phyloP scores from a whole-genome alignment of 1,140 invertebrate genomes.

The Hirudo medicinalis region DNA sequence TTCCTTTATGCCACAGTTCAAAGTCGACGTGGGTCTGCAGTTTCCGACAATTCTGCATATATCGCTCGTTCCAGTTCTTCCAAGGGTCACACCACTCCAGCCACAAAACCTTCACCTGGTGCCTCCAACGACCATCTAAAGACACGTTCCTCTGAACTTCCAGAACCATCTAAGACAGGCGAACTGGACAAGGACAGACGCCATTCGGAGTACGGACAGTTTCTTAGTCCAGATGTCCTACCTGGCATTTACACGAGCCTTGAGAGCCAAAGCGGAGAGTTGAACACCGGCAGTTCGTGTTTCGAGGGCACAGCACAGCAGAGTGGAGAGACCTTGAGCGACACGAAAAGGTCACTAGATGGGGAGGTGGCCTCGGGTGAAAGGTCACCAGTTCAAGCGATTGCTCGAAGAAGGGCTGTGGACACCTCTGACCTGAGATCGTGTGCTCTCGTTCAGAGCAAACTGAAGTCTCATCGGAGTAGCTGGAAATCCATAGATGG shows the following conservation, averaged over 20 bases:
- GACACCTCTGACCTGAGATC: slow-evolving; percentile 75
- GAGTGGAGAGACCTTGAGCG: neutral
- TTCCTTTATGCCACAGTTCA: neutral
- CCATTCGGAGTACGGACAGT: slow-evolving; percentile 1
- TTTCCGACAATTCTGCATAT: neutral
- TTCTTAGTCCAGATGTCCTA: neutral
- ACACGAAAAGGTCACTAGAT: neutral
- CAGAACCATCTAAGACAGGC: too few relatives aligned
- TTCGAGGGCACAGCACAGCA: neutral
- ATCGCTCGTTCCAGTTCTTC: neutral
- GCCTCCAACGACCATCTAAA: too few relatives aligned
- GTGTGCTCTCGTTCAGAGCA: slow-evolving; percentile 75
- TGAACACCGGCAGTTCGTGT: neutral
- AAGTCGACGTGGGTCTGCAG: neutral
- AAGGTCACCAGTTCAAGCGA: neutral
- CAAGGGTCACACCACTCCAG: neutral
- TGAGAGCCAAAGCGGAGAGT: neutral
- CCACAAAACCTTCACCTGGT: neutral
- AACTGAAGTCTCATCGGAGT: slow-evolving; percentile 47
- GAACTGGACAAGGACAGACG: neutral
- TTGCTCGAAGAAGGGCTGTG: slow-evolving; percentile 57
- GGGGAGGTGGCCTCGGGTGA: neutral
- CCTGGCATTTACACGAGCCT: neutral
- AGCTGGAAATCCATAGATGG: neutral
- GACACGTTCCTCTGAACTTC: too few relatives aligned